Evolutionary conservation across 2,113 vertebrate species (phyloP).

Genomic region (Zingel zingel): DNA sequence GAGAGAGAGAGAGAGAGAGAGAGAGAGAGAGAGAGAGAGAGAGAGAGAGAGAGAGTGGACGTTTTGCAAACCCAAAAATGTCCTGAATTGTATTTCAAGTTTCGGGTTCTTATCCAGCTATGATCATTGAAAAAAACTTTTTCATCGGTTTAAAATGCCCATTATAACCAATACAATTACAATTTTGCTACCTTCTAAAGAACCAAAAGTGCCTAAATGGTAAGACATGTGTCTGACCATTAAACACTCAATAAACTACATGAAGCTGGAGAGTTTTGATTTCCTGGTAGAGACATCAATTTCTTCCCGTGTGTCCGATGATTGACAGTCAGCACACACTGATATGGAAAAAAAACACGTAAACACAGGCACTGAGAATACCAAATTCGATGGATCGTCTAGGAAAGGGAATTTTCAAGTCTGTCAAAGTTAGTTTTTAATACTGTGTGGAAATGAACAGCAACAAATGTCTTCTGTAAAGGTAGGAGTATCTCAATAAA

Average conservation of each 20-base stretch:
- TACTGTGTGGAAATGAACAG: not conserved
- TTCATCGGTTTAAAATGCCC: not conserved
- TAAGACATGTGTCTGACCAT: not conserved
- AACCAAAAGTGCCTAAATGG: not conserved
- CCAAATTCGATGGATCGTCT: not conserved
- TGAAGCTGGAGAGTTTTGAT: not conserved
- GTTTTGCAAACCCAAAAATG: not conserved
- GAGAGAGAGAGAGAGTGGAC: not conserved
- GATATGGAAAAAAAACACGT: constrained; percentile 16
- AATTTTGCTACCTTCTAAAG: not conserved
- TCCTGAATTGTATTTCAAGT: not conserved
- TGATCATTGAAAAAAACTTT: not conserved
- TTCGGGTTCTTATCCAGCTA: not conserved
- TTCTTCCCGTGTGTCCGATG: constrained; percentile 6
- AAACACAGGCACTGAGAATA: not conserved
- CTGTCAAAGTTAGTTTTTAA: not conserved
- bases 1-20: not conserved
- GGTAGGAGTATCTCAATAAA: not conserved
- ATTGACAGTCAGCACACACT: constrained; percentile 1
- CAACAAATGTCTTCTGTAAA: not conserved
- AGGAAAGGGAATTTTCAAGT: not conserved
- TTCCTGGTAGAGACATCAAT: constrained; percentile 13
- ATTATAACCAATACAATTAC: not conserved
- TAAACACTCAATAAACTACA: not conserved
- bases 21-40: not conserved